Base-by-base conservation (phyloP, 1,140 invertebrate genomes). In the Listronotus bonariensis region DNA sequence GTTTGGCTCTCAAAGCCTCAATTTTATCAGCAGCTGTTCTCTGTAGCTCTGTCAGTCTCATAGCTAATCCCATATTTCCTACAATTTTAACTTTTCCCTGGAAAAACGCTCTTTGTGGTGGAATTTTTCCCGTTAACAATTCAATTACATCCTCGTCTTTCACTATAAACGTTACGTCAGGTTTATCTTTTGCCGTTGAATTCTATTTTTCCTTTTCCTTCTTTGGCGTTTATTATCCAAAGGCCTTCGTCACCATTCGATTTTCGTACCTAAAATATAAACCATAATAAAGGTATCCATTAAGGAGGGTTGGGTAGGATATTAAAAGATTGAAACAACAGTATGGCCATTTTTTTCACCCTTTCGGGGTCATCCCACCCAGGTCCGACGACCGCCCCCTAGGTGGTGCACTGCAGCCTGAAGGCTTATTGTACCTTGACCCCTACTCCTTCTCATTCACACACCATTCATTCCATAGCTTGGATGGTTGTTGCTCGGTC, bases 81-180 rank as follows among this genome's bases (percentile, higher is more conserved):
- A 95, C 90, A 52, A 97, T 89, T 80, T 96, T 96, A 14, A 98
- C 86, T 79, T 97, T 97, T 15, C 95, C 96, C 82, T 97, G 94
- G 86, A 98, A 97, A 79, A 98, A 99, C 7, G 96, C 96, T 81
- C 97, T 95, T 76, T 97, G 95, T 1, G 95, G 92, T 77, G 96
- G 94, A 36, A 97, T 80, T 80, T 95, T 93, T 14, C 95, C 95
- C 2, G 88, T 87, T 71, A 97, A 89, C 61, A 97, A 84, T 69
- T 95, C 92, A 0, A 88, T 80, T 0, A 97, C 85, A 78, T 97
- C 94, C 5, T 86, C 86, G 75, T 97, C 95, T 72, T 86, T 90
- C 67, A 97, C 89, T 1, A 87, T 91, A 66, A 97, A 93, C 2
- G 89, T 95, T 11, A 96, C 94, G 72, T 97, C 94, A n/a, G 92